Percentiles rank a stretch among this genome's conserved stretches.
These are phyloP conservation scores for Dicaeum eximium DNA, from an alignment of 2,113 vertebrate genomes.

Conservation along the genomic window DNA sequence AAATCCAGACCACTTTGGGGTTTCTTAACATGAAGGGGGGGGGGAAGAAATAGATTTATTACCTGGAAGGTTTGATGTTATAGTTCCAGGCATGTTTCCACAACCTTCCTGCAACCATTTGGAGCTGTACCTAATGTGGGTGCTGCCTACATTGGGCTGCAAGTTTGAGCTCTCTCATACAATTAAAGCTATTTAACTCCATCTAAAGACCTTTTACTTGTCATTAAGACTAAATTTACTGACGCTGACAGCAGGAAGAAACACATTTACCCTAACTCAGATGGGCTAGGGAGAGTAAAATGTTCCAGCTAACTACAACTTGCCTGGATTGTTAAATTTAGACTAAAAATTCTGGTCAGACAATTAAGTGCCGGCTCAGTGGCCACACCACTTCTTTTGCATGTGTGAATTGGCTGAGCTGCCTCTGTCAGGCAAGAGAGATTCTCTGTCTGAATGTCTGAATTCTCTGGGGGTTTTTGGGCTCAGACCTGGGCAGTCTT, in stretches of 20 bases:
- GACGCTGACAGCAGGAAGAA: neutral
- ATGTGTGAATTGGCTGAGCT: neutral
- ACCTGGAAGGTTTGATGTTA: neutral
- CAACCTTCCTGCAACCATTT: neutral
- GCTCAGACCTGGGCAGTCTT: neutral
- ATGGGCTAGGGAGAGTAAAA: neutral
- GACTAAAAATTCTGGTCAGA: constrained; percentile 5
- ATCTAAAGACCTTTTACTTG: neutral
- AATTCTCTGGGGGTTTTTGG: neutral
- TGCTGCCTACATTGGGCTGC: neutral
- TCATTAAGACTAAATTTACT: neutral
- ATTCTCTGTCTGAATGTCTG: neutral
- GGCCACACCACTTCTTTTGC: neutral
- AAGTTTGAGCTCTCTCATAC: neutral
- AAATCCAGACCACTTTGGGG: neutral
- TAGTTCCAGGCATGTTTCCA: neutral
- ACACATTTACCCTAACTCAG: neutral
- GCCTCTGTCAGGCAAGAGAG: neutral
- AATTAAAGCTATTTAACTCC: neutral
- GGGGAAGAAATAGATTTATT: neutral
- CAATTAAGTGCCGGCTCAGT: neutral
- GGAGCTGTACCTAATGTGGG: neutral
- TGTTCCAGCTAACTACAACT: neutral
- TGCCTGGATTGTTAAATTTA: neutral
- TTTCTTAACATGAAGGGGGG: neutral